Evolutionary conservation across 2,888 invertebrate species (phyloP).

Genomic region (Acholoe squamosa): DNA sequence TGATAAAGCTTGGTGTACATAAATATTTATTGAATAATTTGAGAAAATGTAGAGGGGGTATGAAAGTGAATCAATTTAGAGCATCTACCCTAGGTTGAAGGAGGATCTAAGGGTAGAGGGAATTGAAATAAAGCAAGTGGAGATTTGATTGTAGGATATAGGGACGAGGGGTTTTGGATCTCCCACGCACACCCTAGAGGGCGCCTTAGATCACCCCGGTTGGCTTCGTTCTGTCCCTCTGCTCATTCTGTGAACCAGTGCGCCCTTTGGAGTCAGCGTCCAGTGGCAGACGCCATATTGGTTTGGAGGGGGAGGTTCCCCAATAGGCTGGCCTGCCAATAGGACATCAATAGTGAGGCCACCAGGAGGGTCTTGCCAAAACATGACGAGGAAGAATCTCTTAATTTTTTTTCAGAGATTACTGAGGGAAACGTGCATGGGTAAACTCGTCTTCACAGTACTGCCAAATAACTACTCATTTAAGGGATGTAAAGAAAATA

Average conservation of each 20-base stretch:
- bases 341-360: not conserved
- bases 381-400: no score
- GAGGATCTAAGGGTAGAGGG: not conserved
- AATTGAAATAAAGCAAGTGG: not conserved
- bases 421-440: no score
- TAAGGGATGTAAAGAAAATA: no score
- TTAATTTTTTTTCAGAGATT: no score
- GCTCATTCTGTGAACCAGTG: not conserved
- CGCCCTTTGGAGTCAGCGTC: slow-evolving; percentile 13
- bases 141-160: not conserved
- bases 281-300: slow-evolving; percentile 6
- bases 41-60: no score
- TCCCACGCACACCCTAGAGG: not conserved
- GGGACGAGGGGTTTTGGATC: not conserved
- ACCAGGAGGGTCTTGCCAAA: no score
- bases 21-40: no score
- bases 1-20: no score
- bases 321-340: slow-evolving; percentile 38
- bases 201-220: slow-evolving; percentile 31
- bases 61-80: no score
- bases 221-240: slow-evolving; percentile 8
- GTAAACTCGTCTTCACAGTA: no score
- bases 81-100: not conserved
- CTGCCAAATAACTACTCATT: no score
- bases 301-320: not conserved